Base-by-base conservation (phyloP, 2,797 vertebrate genomes). In the Heliangelus exortis region DNA sequence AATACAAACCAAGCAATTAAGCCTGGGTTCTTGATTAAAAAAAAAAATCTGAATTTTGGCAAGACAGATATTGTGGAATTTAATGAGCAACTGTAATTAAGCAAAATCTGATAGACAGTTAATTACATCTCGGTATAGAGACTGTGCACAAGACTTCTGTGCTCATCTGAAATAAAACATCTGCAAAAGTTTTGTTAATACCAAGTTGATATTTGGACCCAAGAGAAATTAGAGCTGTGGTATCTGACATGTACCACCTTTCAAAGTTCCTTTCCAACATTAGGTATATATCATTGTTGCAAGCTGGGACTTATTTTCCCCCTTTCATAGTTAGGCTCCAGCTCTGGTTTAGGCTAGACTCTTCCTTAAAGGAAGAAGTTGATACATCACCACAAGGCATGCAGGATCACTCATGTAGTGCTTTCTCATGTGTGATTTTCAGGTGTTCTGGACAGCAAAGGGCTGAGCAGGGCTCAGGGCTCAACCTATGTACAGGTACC, bases 1-100 rank as follows among this genome's bases (percentile, higher is more conserved):
- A 36, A 65, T 28, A 20, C 1, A 1, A 17, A 58, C 23, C 0
- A 1, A 57, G 20, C 4, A 31, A 29, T 8, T 28, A n/a, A 29
- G 26, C 26, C 25, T 68, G 25, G 2, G 16, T 77, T 31, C 54
- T 43, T 16, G 51, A 6, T 20, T 19, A 41, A 36, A 36, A 36
- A 39, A 47, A 78, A 39, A 54, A 39, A 8, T 3, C 9, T 33
- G 33, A 41, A 33, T 48, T 84, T 69, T 72, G 63, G 10, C 26
- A 23, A 73, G 43, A n/a, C 39, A 47, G 48, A 17, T 5, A 13
- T 25, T 10, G 1, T 5, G 10, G 5, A 31, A 26, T 47, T 63
- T 59, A 34, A 14, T 17, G 23, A 8, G 17, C 5, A 17, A 7
- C 5, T 62, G 13, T 41, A 78, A 31, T 29, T 54, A 69, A 20